Evolutionary conservation across 2,888 invertebrate species (phyloP).

Genomic region (Ophion ellenae): DNA sequence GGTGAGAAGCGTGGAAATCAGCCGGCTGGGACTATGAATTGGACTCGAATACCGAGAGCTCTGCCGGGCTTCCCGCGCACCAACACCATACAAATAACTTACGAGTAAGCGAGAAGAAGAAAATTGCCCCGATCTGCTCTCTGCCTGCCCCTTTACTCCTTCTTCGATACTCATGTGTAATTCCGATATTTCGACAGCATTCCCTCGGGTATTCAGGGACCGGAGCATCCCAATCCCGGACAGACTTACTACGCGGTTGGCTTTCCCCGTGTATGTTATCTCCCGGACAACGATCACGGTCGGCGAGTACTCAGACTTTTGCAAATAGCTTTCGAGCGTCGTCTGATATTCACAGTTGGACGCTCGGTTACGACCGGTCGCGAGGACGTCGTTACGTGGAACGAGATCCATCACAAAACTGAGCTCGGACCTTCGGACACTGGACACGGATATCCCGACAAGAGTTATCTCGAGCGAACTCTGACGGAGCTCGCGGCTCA

Average conservation of each 20-base stretch:
- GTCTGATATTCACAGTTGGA: slow-evolving; percentile 93
- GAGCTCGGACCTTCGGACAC: slow-evolving; percentile 86
- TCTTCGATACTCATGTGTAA: slow-evolving; percentile 8
- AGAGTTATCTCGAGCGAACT: slow-evolving; percentile 89
- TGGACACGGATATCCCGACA: slow-evolving; percentile 90
- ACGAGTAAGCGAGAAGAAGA: slow-evolving; percentile 86
- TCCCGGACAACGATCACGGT: slow-evolving; percentile 93
- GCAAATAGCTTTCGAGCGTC: slow-evolving; percentile 92
- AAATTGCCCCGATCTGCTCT: no score
- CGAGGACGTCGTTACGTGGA: slow-evolving; percentile 96
- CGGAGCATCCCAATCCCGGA: slow-evolving; percentile 92
- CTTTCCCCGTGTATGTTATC: slow-evolving; percentile 92
- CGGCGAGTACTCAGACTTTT: slow-evolving; percentile 90
- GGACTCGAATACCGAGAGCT: slow-evolving; percentile 89
- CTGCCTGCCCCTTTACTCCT: neutral
- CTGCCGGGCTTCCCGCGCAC: slow-evolving; percentile 89
- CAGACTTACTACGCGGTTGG: slow-evolving; percentile 95
- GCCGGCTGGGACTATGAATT: slow-evolving; percentile 93
- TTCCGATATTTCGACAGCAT: slow-evolving; percentile 86
- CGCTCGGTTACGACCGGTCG: slow-evolving; percentile 95
- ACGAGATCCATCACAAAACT: slow-evolving; percentile 94
- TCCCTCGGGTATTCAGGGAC: slow-evolving; percentile 92
- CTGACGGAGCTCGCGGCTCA: slow-evolving; percentile 86
- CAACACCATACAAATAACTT: slow-evolving; percentile 92
- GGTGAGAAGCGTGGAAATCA: slow-evolving; percentile 93